Evolutionary conservation across 2,797 vertebrate species (phyloP), one percentile per base, ranked within the genome.

Genomic region (Acridotheres tristis): DNA sequence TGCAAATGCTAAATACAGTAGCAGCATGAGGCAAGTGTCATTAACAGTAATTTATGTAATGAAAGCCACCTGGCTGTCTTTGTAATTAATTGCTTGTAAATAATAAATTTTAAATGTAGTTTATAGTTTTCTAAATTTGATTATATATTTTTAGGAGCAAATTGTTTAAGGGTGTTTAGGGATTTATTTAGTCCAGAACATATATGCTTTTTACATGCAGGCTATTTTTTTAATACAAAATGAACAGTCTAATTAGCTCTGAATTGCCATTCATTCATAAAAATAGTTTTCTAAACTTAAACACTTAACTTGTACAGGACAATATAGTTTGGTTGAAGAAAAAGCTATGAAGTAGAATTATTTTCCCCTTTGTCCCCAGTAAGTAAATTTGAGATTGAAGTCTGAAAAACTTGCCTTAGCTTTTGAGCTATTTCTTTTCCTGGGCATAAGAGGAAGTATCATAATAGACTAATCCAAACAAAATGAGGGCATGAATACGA

Each of bases 21-120:
- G 94, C 98, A 99, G 98, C 99, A 98, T 98, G 99, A 99, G 98
- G 98, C 98, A 98, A 98, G 98, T 98, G 98, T 98, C 99, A 99
- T 99, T 99, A 99, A 98, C 99, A 98, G 98, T 98, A 99, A 99
- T 99, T 99, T 98, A 98, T 98, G 98, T 98, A 98, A 97, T 98
- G 98, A 98, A 98, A 98, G 97, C 97, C 98, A 98, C 98, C 98
- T 98, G 97, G 98, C 98, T 98, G 98, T 98, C 98, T 98, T 99
- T 95, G 97, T 98, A 99, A 99, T 99, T 98, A 99, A 99, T 99
- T 99, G 98, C 98, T 98, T 99, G 98, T 98, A 99, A 99, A 99
- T 99, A 98, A 98, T 98, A 98, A 98, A 98, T 98, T 98, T 98
- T 98, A 97, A 97, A 98, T 98, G 97, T 99, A 99, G 99, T 98